A percentile compares a stretch with the other conserved stretches of the same genome.
phyloP scores from a whole-genome alignment of 2,113 vertebrate genomes.

The Mustela lutreola region DNA sequence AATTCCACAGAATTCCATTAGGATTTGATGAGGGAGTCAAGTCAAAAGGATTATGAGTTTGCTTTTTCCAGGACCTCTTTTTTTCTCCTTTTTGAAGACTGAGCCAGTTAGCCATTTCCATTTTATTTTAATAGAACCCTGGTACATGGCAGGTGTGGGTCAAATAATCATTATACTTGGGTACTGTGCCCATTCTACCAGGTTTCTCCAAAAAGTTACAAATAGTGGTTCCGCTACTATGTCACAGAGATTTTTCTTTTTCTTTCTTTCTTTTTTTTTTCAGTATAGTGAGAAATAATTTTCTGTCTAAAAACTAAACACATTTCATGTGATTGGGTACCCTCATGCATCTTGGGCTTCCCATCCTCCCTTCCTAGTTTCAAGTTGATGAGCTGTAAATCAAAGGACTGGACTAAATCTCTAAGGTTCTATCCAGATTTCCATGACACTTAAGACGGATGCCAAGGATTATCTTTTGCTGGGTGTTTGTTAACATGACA shows the following conservation, averaged over 20 bases:
- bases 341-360: neutral
- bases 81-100: conserved; percentile 36
- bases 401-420: neutral
- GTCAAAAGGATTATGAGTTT: conserved; percentile 3
- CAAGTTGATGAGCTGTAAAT: conserved; percentile 13
- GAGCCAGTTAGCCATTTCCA: neutral
- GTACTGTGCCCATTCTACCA: neutral
- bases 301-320: neutral
- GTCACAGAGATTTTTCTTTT: too few species aligned
- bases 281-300: neutral
- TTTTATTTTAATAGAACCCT: neutral
- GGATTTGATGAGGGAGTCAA: neutral
- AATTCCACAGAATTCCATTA: neutral
- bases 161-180: neutral
- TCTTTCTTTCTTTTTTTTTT: neutral
- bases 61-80: conserved; percentile 8
- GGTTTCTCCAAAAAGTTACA: conserved; percentile 26
- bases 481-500: neutral
- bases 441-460: neutral
- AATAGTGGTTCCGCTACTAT: neutral
- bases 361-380: neutral
- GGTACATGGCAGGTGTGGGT: neutral
- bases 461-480: neutral
- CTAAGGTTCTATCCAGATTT: conserved; percentile 35
- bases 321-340: neutral